Percentiles rank a stretch among this genome's conserved stretches.
These are phyloP conservation scores for fruit fly (Drosophila melanogaster) DNA, from an alignment of 1,140 invertebrate species.

Conservation along the genomic window Release_6_plus_ISO1_MT NC_004354.4:16183001-16183500, in stretches of 20 bases:
- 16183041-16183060: conserved; percentile 35
- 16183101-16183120: conserved; percentile 6
- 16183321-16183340: conserved; percentile 58
- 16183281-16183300: conserved; percentile 81
- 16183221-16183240: conserved; percentile 79
- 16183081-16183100: neutral
- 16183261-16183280: conserved; percentile 81
- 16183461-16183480: too few relatives aligned
- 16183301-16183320: conserved; percentile 70
- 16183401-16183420: neutral
- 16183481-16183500: too few relatives aligned
- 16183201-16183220: conserved; percentile 69
- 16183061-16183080: neutral
- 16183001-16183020: conserved; percentile 15
- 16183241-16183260: conserved; percentile 82
- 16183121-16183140: conserved; percentile 10
- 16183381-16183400: neutral
- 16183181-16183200: conserved; percentile 28
- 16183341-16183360: conserved; percentile 70
- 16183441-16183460: too few relatives aligned
- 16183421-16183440: neutral
- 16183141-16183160: neutral
- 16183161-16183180: conserved; percentile 6
- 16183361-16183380: conserved; percentile 64
- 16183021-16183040: conserved; percentile 26